phyloP scores from a whole-genome alignment of 2,888 invertebrate genomes.

The Molorchus minor region DNA sequence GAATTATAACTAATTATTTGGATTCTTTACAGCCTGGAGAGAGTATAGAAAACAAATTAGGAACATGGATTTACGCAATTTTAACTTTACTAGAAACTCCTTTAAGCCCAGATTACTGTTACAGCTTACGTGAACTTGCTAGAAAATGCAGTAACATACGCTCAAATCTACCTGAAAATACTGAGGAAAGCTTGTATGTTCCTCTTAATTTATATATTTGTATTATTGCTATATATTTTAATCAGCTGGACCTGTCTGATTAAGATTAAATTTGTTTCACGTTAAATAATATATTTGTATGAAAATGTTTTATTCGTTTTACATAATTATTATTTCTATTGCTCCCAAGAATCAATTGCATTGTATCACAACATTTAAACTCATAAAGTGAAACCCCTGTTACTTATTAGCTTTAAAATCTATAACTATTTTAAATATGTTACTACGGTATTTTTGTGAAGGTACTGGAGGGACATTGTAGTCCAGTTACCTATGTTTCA shows the following conservation, averaged over 20 bases:
- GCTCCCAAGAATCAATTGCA: too few relatives aligned
- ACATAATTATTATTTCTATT: too few relatives aligned
- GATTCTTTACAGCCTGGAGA: conserved; percentile 43
- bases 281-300: background rate
- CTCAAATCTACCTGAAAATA: conserved; percentile 53
- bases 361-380: too few relatives aligned
- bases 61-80: conserved; percentile 72
- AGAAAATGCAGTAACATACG: conserved; percentile 64
- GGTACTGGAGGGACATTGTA: too few relatives aligned
- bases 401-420: too few relatives aligned
- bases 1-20: conserved; percentile 48
- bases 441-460: too few relatives aligned
- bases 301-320: too few relatives aligned
- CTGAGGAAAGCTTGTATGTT: conserved; percentile 60
- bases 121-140: conserved; percentile 67
- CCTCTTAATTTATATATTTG: conserved; percentile 79
- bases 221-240: conserved; percentile 77
- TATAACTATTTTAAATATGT: too few relatives aligned
- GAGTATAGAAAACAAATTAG: conserved; percentile 63
- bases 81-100: conserved; percentile 70
- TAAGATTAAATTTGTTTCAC: too few relatives aligned
- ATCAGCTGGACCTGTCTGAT: conserved; percentile 79
- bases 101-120: conserved; percentile 69
- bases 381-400: too few relatives aligned
- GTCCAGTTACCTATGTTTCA: too few relatives aligned